Percentiles rank a stretch among this genome's conserved stretches.
Conservation (phyloP, 2,888 invertebrate species). For the Napeogenes inachia region DNA sequence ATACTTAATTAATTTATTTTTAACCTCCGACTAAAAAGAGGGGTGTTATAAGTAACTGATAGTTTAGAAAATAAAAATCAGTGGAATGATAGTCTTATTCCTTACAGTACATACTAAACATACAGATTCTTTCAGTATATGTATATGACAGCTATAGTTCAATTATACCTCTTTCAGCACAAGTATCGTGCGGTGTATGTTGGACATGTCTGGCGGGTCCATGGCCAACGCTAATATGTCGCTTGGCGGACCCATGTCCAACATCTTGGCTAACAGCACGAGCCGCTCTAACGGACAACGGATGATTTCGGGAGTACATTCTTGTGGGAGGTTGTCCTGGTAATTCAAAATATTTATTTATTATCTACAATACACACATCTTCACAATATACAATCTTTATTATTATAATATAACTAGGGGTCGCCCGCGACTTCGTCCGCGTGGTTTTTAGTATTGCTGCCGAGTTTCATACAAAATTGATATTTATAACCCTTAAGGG, state of each 20-base stretch:
- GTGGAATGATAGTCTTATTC: too few species aligned
- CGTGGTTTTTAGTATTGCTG: neutral
- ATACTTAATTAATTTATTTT: too few species aligned
- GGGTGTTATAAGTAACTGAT: too few species aligned
- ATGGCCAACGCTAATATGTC: constrained; percentile 89
- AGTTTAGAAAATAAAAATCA: too few species aligned
- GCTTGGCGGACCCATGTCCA: constrained; percentile 88
- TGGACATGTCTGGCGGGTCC: constrained; percentile 89
- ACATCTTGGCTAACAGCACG: constrained; percentile 87
- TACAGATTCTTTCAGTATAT: too few species aligned
- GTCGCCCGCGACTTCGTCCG: too few species aligned
- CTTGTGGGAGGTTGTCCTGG: constrained; percentile 71
- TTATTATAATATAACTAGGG: too few species aligned
- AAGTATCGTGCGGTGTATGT: constrained; percentile 89
- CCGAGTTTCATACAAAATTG: too few species aligned
- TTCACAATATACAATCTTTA: too few species aligned
- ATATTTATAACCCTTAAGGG: too few species aligned
- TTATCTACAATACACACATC: neutral
- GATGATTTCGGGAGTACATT: constrained; percentile 84
- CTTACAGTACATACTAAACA: too few species aligned
- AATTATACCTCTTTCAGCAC: constrained; percentile 85
- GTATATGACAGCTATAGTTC: neutral
- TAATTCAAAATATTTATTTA: constrained; percentile 1
- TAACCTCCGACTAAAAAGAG: too few species aligned
- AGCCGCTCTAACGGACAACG: constrained; percentile 88